phyloP scores from a whole-genome alignment of 2,797 vertebrate species.

The Peromyscus attwateri region DNA sequence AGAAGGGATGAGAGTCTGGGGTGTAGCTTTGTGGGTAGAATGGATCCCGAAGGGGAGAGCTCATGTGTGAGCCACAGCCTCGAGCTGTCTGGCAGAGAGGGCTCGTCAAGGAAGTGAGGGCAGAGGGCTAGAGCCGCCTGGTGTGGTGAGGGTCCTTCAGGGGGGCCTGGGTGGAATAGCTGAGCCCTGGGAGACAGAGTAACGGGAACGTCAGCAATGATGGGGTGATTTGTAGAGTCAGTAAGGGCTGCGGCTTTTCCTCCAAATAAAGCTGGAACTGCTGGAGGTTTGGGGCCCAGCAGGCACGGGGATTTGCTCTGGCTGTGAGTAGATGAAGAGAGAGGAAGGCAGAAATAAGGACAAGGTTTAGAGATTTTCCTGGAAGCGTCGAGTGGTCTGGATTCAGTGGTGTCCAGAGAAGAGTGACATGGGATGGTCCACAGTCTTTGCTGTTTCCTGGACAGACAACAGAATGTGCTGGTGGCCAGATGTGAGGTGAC shows the following conservation, averaged over 20 bases:
- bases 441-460: neutral
- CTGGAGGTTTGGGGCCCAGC: too few relatives aligned
- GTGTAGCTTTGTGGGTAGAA: neutral
- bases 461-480: neutral
- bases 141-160: neutral
- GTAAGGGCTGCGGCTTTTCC: neutral
- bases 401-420: neutral
- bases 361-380: neutral
- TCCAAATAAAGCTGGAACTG: neutral
- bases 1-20: too few relatives aligned
- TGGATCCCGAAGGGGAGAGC: neutral
- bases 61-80: fast-evolving
- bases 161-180: neutral
- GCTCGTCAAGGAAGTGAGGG: fast-evolving
- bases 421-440: neutral
- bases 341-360: neutral
- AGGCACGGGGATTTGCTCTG: neutral
- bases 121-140: neutral
- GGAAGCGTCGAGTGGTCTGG: neutral
- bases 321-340: neutral
- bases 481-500: neutral
- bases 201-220: fast-evolving
- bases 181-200: too few relatives aligned
- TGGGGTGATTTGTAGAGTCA: neutral
- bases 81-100: neutral